Base-by-base conservation (phyloP, 37 sponge, comb jelly and placozoan genomes). In the Ianthella basta region DNA sequence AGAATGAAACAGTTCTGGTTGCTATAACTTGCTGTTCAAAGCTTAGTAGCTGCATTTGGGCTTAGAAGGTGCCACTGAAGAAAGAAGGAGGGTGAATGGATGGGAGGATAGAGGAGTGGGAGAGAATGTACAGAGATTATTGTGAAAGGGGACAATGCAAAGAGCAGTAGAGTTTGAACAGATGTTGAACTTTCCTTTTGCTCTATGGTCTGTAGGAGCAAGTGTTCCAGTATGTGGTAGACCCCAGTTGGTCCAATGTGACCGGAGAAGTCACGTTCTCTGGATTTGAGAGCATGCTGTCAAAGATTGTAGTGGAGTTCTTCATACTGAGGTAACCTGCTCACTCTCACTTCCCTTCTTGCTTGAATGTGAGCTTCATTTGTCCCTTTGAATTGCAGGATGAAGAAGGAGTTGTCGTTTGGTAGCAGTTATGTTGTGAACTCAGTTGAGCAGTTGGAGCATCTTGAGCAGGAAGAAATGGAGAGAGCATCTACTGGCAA, bases 241-340 rank as follows among this genome's bases (percentile, higher is more conserved):
- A 75, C 53, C 37, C 78, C 54, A 50, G n/a, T 21, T 75, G 39
- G 20, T 75, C 78, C 18, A 19, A 32, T 40, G 54, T 75, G 38
- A 75, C 78, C 24, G 78, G 78, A 19, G 78, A 75, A 1, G 78
- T 75, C 21, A 41, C 37, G 53, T 75, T 75, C 40, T 32, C 38
- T n/a, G 78, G 78, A 53, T 75, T 75, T 75, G 78, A 75, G 54
- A 75, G 10, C 54, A 40, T 53, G 20, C 38, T 75, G 21, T 75
- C 78, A 19, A 75, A 75, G 39, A 19, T 75, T 40, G 54, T 75
- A 2, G 38, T 75, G 8, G 78, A 75, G 53, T 75, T 75, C 78
- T 50, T 75, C 25, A 18, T 41, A 4, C 21, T 75, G 54, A 75
- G 78, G 78, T 75, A 18, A 18, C 34, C 29, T 69, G 70, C 6